Conservation (phyloP, 2,797 vertebrate genomes). For the Pseudocheirus occidentalis region DNA sequence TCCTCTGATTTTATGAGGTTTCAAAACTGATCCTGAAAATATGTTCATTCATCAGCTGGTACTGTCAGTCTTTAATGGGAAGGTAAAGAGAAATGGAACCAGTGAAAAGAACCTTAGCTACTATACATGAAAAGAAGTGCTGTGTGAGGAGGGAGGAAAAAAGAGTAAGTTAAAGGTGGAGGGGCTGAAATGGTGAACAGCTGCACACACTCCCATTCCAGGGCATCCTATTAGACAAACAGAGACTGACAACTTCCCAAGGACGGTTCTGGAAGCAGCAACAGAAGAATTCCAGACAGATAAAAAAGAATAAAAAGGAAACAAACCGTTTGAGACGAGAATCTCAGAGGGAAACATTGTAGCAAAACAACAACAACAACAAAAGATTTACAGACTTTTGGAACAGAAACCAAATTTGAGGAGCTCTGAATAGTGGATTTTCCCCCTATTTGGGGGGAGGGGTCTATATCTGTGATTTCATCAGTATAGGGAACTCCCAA, state of each 20-base stretch:
- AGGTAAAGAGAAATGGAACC: background rate
- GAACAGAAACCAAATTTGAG: background rate
- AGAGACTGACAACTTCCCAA: background rate
- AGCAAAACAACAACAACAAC: background rate
- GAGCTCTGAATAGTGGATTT: background rate
- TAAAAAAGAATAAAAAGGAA: background rate
- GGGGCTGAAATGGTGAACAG: background rate
- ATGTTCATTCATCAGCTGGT: background rate
- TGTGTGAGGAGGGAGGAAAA: background rate
- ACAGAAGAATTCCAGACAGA: background rate
- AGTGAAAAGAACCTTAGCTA: background rate
- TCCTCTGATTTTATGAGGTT: background rate
- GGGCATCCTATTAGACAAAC: background rate
- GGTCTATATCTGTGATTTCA: background rate
- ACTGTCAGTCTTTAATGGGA: background rate
- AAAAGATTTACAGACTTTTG: background rate
- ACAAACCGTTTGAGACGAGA: background rate
- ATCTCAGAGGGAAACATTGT: background rate
- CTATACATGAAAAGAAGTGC: background rate
- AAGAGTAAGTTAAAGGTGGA: background rate
- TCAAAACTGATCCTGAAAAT: background rate
- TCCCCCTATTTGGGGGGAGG: background rate
- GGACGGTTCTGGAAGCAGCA: background rate
- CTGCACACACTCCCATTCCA: background rate
- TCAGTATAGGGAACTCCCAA: background rate